Base-by-base conservation (phyloP, 2,888 invertebrate genomes). In the Tipula lateralis region DNA sequence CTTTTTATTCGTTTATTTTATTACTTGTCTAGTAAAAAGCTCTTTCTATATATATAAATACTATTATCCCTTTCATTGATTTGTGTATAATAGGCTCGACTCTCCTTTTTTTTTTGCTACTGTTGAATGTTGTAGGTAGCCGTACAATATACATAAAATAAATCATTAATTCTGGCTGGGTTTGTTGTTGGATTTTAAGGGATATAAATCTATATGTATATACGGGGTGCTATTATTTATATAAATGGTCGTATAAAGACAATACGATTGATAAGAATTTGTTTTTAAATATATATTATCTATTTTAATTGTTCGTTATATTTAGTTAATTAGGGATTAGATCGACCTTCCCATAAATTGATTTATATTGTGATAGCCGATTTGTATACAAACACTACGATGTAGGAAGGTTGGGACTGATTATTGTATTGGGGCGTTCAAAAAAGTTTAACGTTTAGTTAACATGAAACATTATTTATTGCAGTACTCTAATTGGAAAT, bases 111-210 rank as follows among this genome's bases (percentile, higher is more conserved):
- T 24, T 7, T 66, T 24, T 9, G 19, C 7, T 9, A 66, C 66
- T 66, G 66, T 66, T 66, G 66, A 66, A 66, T 66, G 66, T 24
- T n/a, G n/a, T n/a, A n/a, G n/a, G n/a, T n/a, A n/a, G n/a, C n/a
- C n/a, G n/a, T n/a, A n/a, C n/a, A n/a, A n/a, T n/a, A 66, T 7
- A 39, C 44, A 13, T 66, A 24, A 66, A 66, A 66, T 66, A 66
- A 66, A 66, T 66, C 66, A 66, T 66, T 66, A 19, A 24, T 9
- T 66, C 9, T 7, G 3, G 44, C 7, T 32, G 32, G 3, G 3
- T 9, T 66, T 66, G 66, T 66, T 66, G 7, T 24, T 24, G 12
- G 32, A 7, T 24, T 66, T 9, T 66, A 24, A 24, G 12, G 66
- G 24, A 66, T 24, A 44, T 19, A 44, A 44, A 44, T 66, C 24